Evolutionary conservation across 2,888 invertebrate genomes (phyloP), one percentile per base, ranked within the genome.

Genomic region (Drosophila colorata): DNA sequence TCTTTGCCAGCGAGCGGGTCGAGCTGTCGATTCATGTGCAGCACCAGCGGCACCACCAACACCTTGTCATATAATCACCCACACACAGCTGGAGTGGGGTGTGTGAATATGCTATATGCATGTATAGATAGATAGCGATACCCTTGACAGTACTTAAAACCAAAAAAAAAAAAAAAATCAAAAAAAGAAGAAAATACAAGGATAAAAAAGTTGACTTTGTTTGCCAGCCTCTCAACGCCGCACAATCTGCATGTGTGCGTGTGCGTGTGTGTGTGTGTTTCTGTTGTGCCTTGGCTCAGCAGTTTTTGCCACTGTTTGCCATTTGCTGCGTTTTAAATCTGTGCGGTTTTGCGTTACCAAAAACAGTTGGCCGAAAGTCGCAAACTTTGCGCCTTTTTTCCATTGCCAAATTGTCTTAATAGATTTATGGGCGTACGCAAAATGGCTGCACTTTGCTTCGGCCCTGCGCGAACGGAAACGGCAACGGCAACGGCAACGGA

Each of bases 81-180:
- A 66, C 53, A 40, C 8, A 25, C 53, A 60, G 25, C 51, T 44
- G 13, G 35, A 43, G 33, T 40, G 28, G 31, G 18, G 33, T 38
- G 38, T 20, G 40, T 35, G 58, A 51, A 25, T 44, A 51, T 56
- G 20, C 37, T 48, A 43, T 38, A 55, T 61, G 69, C 59, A 65
- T 74, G 61, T 66, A 83, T 70, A 68, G 70, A 81, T 70, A 88
- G 89, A 88, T 87, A 83, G 89, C 89, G 82, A 88, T 88, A 83
- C 83, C 89, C 83, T 87, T 83, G 89, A 78, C 89, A 88, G 83
- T 88, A 87, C 83, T 83, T 88, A 87, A 88, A 88, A 87, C 31
- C 2, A 31, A 31, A 9, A 31, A 31, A 8, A 28, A 28, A 2
- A 25, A 8, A 8, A 28, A 28, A 28, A 28, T 23, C 5, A 23